Evolutionary conservation across 2,888 invertebrate species (phyloP).

Genomic region (Tipula helvola): DNA sequence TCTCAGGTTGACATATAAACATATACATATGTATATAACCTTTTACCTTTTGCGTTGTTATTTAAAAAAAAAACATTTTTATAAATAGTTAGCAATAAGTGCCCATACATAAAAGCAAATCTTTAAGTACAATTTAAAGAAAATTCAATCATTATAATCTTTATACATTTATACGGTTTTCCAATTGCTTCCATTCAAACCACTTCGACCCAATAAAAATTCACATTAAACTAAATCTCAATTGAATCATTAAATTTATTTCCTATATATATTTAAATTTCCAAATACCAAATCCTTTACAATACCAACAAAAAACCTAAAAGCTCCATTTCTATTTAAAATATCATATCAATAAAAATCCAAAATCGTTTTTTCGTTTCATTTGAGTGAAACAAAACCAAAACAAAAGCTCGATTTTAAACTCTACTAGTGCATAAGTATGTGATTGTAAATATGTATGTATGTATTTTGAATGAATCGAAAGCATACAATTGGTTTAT

Average conservation of each 20-base stretch:
- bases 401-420: background rate
- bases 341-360: background rate
- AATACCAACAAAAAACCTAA: background rate
- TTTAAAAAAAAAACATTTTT: no score
- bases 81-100: no score
- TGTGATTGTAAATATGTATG: background rate
- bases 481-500: background rate
- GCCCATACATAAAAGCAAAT: background rate
- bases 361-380: background rate
- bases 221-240: background rate
- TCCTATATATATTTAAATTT: background rate
- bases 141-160: background rate
- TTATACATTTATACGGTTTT: background rate
- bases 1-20: no score
- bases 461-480: background rate
- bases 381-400: background rate
- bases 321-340: background rate
- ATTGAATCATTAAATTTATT: slow-evolving; percentile 4
- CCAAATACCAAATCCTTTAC: background rate
- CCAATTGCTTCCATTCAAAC: background rate
- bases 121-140: background rate
- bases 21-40: no score
- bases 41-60: no score
- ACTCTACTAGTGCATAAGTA: background rate
- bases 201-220: background rate